Evolutionary conservation across 2,113 vertebrate species (phyloP).

Genomic region (Aegithalos caudatus): DNA sequence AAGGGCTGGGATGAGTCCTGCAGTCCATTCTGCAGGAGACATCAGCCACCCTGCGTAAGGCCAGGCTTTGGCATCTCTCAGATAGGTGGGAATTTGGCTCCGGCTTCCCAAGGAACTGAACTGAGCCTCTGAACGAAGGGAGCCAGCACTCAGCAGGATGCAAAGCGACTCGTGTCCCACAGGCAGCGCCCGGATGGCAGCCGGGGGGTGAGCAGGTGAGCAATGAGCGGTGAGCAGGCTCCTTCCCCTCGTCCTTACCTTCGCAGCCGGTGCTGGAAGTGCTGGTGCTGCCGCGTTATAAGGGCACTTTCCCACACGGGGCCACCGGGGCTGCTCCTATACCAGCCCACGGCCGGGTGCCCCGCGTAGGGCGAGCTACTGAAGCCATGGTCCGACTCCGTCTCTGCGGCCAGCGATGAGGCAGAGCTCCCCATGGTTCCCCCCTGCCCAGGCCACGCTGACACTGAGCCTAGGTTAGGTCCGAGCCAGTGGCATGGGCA

Average conservation of each 20-base stretch:
- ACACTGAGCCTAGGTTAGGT: constrained; percentile 72
- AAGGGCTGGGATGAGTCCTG: neutral
- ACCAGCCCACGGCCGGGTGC: constrained; percentile 86
- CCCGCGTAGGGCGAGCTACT: constrained; percentile 78
- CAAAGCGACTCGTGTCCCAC: neutral
- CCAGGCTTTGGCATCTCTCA: neutral
- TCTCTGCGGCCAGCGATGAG: constrained; percentile 91
- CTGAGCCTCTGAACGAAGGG: neutral
- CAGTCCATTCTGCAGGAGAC: neutral
- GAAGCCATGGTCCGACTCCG: constrained; percentile 94
- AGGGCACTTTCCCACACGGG: constrained; percentile 86
- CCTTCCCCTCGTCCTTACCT: constrained; percentile 81
- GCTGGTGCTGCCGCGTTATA: constrained; percentile 85
- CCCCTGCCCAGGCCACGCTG: constrained; percentile 52
- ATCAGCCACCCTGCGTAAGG: neutral
- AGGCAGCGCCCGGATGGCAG: neutral
- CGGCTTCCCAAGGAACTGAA: neutral
- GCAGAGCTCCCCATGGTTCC: constrained; percentile 94
- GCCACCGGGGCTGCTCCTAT: constrained; percentile 84
- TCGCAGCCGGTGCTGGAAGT: constrained; percentile 77
- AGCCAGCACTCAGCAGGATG: neutral
- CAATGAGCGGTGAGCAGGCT: neutral
- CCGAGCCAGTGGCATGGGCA: constrained; percentile 36
- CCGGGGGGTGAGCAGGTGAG: neutral
- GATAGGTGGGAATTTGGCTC: fast-evolving